Conservation (phyloP, 2,113 vertebrate species). For the Carollia perspicillata region DNA sequence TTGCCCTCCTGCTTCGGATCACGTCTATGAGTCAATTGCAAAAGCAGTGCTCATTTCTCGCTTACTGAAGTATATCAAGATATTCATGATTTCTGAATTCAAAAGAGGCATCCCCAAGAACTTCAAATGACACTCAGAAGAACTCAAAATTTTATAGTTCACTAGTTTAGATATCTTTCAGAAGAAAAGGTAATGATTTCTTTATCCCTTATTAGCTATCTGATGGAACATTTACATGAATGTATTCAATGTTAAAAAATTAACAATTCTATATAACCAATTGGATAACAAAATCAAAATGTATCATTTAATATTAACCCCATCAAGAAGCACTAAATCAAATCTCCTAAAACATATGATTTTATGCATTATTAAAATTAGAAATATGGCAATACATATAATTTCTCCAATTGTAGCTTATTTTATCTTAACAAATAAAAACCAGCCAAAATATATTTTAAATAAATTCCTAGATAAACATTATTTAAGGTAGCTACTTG, state of each 20-base stretch:
- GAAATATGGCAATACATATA: neutral
- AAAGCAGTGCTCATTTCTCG: slow-evolving; percentile 74
- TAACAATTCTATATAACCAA: slow-evolving; percentile 51
- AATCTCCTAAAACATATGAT: slow-evolving; percentile 7
- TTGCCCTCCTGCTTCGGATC: slow-evolving; percentile 65
- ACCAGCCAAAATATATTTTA: neutral
- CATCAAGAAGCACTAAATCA: slow-evolving; percentile 28
- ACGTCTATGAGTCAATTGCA: slow-evolving; percentile 62
- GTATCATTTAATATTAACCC: slow-evolving; percentile 46
- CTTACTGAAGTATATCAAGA: slow-evolving; percentile 80
- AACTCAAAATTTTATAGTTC: slow-evolving; percentile 77
- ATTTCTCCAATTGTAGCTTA: neutral
- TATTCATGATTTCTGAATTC: slow-evolving; percentile 75
- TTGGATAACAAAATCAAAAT: slow-evolving; percentile 57
- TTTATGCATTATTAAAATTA: slow-evolving; percentile 34
- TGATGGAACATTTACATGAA: slow-evolving; percentile 73
- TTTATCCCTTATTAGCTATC: slow-evolving; percentile 78
- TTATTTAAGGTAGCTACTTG: neutral
- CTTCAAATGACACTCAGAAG: slow-evolving; percentile 75
- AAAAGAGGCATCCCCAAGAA: slow-evolving; percentile 68
- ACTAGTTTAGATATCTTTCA: slow-evolving; percentile 74
- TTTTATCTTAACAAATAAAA: slow-evolving; percentile 11
- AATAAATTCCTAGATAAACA: neutral
- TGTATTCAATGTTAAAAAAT: slow-evolving; percentile 55
- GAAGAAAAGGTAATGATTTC: slow-evolving; percentile 77